Evolutionary conservation across 2,888 invertebrate species (phyloP).

Genomic region (Trichogramma evanescens): DNA sequence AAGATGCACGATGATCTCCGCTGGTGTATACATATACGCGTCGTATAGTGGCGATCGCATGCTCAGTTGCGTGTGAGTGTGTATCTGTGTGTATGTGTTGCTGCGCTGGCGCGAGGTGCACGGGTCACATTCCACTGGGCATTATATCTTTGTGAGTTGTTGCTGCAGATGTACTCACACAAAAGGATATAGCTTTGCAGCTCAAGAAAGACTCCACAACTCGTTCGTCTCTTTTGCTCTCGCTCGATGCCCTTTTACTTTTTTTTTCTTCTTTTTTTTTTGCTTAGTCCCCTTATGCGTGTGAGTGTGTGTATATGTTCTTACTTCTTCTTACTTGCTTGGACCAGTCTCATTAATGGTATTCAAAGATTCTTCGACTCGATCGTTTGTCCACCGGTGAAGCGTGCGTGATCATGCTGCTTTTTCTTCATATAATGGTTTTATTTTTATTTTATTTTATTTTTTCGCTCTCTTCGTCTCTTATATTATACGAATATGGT

Average conservation of each 20-base stretch:
- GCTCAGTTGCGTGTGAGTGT: too few species aligned
- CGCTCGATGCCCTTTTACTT: neutral
- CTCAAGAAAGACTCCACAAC: conserved; percentile 21
- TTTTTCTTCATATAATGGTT: conserved; percentile 4
- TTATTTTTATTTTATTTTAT: neutral
- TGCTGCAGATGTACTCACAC: conserved; percentile 21
- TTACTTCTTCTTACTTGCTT: conserved; percentile 25
- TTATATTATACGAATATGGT: neutral
- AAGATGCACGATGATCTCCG: conserved; percentile 32
- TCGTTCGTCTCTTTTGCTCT: conserved; percentile 20
- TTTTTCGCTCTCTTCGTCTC: neutral
- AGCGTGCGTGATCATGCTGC: neutral
- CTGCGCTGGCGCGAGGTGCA: conserved; percentile 30
- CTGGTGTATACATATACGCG: conserved; percentile 13
- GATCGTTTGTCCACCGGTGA: conserved; percentile 19
- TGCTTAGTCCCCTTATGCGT: conserved; percentile 21
- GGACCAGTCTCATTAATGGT: conserved; percentile 41
- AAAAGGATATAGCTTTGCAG: conserved; percentile 30
- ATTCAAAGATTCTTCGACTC: conserved; percentile 39
- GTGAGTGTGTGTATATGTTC: conserved; percentile 5
- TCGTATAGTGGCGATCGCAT: neutral
- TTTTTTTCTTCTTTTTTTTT: neutral
- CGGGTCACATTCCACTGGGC: conserved; percentile 45
- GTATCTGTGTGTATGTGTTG: too few species aligned
- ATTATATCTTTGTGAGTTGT: conserved; percentile 42